Evolutionary conservation across 2,797 vertebrate genomes (phyloP), one percentile per base, ranked within the genome.

Genomic region (Triplophysa bombifrons): DNA sequence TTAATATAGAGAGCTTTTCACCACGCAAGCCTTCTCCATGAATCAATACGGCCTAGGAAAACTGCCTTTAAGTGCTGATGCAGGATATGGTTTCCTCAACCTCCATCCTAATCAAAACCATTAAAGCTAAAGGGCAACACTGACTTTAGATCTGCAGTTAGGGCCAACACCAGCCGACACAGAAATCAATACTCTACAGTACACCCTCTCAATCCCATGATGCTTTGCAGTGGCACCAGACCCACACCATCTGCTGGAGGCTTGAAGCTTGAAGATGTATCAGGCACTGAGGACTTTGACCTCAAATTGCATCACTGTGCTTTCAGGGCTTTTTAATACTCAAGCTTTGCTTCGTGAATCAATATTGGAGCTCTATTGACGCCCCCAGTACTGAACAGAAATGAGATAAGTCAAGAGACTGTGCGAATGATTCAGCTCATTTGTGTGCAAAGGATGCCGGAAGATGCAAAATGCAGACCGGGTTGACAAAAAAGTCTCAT

Each of bases 251-350:
- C 82, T 63, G 70, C 48, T 79, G 72, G 65, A 78, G 74, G 30
- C 38, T 66, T 78, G 79, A 63, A 75, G 30, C 38, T 66, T 78
- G 79, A 63, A 75, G 76, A 68, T 74, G 89, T 91, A 89, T 89
- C 90, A 90, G 89, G 88, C 88, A 87, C 87, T 89, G 87, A 89
- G 90, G 90, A 90, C 82, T 91, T 90, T 88, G 79, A 88, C 88
- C 89, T 90, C 86, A 90, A 88, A 91, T 89, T 89, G 89, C 84
- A 85, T 85, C 85, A 80, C 87, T 85, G 89, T 87, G 78, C 70
- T 80, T 61, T 80, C 78, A 80, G 25, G 50, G 50, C 60, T 73
- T 70, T 82, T 81, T 81, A 60, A 82, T 68, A 63, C 63, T 66
- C 25, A 17, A 17, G 38, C 72, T 81, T 83, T 80, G 22, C 58